phyloP scores from a whole-genome alignment of 2,888 invertebrate species.

The Gastrophysa polygoni region DNA sequence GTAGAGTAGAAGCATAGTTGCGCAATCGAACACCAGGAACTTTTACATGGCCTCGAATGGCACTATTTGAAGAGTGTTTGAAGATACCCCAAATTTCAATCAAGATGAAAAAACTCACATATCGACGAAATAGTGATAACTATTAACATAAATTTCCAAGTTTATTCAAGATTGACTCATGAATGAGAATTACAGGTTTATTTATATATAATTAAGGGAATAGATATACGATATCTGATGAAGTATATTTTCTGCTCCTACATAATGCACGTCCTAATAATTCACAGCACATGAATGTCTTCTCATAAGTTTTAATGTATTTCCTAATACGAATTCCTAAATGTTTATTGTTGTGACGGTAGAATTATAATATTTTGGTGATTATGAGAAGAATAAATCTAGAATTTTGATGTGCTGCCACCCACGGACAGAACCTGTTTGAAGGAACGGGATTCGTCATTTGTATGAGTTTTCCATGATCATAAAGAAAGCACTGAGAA shows the following conservation, averaged over 20 bases:
- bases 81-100: no score
- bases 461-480: background rate
- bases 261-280: background rate
- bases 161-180: no score
- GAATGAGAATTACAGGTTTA: no score
- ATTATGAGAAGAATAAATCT: constrained; percentile 37
- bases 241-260: background rate
- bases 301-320: constrained; percentile 6
- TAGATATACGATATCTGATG: background rate
- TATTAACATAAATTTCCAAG: no score
- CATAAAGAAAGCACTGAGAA: background rate
- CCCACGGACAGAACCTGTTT: constrained; percentile 39
- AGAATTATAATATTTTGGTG: constrained; percentile 39
- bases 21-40: no score
- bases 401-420: constrained; percentile 38
- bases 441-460: background rate
- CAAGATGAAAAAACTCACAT: no score
- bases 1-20: no score
- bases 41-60: no score
- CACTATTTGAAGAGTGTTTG: no score
- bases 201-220: no score
- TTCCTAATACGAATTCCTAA: constrained; percentile 28
- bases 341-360: constrained; percentile 30
- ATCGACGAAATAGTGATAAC: no score
- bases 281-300: background rate